Evolutionary conservation across 2,797 vertebrate species (phyloP).

Genomic region (Scleropages formosus): DNA sequence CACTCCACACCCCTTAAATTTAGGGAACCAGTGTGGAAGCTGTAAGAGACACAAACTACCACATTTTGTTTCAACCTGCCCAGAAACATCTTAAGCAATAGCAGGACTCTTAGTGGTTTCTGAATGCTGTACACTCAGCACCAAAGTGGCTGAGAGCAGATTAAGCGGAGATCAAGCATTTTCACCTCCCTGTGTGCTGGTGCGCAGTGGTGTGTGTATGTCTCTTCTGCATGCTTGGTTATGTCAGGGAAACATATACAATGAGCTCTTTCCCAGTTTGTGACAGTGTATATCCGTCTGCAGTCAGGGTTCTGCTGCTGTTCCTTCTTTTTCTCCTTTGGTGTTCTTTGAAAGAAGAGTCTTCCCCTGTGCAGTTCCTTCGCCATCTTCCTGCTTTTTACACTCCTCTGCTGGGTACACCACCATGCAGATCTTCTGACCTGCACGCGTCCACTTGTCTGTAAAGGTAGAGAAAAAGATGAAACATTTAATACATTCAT

Average conservation of each 20-base stretch:
- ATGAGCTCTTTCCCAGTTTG: not conserved
- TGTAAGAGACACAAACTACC: not conserved
- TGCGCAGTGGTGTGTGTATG: not conserved
- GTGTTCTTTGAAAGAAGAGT: not conserved
- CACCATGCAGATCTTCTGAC: constrained; percentile 76
- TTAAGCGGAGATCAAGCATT: too few relatives aligned
- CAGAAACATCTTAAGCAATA: not conserved
- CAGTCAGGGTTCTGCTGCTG: constrained; percentile 1
- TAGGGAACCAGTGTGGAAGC: too few relatives aligned
- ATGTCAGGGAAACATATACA: not conserved
- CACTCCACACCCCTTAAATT: too few relatives aligned
- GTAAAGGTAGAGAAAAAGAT: constrained; percentile 22
- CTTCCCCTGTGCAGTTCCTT: constrained; percentile 34
- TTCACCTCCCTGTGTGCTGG: not conserved
- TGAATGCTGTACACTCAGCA: not conserved
- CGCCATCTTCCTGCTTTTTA: not conserved
- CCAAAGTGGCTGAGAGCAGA: not conserved
- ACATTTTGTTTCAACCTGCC: not conserved
- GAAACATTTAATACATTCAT: not conserved
- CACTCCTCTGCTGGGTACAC: constrained; percentile 65
- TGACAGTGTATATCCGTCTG: not conserved
- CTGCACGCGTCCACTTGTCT: constrained; percentile 68
- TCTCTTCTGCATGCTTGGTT: not conserved
- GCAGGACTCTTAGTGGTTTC: not conserved
- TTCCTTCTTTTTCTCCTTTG: not conserved